phyloP scores from a whole-genome alignment of 2,888 invertebrate genomes.

The Altica lythri region DNA sequence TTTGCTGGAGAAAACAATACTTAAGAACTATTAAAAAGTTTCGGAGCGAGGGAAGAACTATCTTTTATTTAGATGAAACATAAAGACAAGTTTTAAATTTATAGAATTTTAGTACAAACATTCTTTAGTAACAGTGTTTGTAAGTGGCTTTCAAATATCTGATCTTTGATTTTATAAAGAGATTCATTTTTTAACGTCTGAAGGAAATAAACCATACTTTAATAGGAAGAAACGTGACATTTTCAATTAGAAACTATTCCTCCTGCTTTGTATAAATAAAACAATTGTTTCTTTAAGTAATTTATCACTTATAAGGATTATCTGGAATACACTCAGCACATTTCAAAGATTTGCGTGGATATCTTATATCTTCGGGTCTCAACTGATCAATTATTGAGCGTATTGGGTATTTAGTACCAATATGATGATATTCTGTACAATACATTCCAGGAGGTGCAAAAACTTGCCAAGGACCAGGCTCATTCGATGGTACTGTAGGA shows the following conservation, averaged over 20 bases:
- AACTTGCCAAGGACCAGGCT: conserved; percentile 50
- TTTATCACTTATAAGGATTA: not conserved
- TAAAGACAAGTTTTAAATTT: too few species aligned
- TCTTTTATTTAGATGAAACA: too few species aligned
- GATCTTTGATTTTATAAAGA: too few species aligned
- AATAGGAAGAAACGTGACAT: not conserved
- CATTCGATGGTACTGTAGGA: conserved; percentile 41
- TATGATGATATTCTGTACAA: conserved; percentile 56
- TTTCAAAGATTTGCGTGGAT: not conserved
- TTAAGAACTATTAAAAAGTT: too few species aligned
- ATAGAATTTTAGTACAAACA: too few species aligned
- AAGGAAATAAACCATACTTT: not conserved
- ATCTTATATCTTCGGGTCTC: not conserved
- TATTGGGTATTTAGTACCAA: conserved; percentile 55
- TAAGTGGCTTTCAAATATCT: too few species aligned
- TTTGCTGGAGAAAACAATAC: too few species aligned
- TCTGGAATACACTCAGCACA: not conserved
- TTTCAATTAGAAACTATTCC: not conserved
- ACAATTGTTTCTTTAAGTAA: not conserved
- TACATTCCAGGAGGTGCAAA: conserved; percentile 56
- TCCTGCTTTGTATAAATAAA: not conserved
- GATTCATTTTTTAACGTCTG: not conserved
- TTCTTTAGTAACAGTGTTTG: too few species aligned
- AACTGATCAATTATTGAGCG: conserved; percentile 29
- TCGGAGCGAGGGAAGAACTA: too few species aligned